Conservation (phyloP, 2,888 invertebrate genomes). For the Agrochola lychnidis region DNA sequence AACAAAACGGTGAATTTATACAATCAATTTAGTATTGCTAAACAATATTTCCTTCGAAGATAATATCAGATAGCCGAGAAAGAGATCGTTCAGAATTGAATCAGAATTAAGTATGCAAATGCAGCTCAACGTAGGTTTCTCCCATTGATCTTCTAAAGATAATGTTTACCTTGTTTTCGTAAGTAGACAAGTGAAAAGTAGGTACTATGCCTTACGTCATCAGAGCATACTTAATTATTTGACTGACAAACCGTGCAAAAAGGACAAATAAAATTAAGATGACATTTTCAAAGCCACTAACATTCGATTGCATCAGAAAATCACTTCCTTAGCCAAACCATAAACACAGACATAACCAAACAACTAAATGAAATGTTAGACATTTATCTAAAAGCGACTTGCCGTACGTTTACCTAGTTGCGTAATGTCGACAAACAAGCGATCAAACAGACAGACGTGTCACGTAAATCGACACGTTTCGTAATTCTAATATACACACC, state of each 20-base stretch:
- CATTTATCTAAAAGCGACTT: constrained; percentile 52
- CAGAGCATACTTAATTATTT: not conserved
- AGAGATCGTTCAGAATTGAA: constrained; percentile 32
- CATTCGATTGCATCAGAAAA: constrained; percentile 17
- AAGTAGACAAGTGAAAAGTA: constrained; percentile 1
- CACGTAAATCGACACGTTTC: constrained; percentile 73
- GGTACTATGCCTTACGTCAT: not conserved
- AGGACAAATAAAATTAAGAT: not conserved
- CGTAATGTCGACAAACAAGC: constrained; percentile 61
- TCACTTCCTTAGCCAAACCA: not conserved
- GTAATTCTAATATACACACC: constrained; percentile 76
- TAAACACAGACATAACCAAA: constrained; percentile 32
- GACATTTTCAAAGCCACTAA: not conserved
- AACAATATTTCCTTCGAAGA: constrained; percentile 24
- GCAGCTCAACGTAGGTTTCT: constrained; percentile 2
- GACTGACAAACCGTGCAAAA: not conserved
- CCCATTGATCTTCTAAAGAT: not conserved
- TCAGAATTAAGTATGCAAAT: constrained; percentile 46
- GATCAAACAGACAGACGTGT: constrained; percentile 64
- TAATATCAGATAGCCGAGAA: constrained; percentile 31
- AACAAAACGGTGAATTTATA: constrained; percentile 43
- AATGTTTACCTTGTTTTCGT: constrained; percentile 11
- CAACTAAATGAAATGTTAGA: constrained; percentile 44
- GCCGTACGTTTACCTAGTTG: constrained; percentile 51
- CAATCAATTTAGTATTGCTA: constrained; percentile 6